Percentiles rank a stretch among this genome's conserved stretches.
Conservation (phyloP, 2,797 vertebrate genomes). For the Eidolon dupreanum region DNA sequence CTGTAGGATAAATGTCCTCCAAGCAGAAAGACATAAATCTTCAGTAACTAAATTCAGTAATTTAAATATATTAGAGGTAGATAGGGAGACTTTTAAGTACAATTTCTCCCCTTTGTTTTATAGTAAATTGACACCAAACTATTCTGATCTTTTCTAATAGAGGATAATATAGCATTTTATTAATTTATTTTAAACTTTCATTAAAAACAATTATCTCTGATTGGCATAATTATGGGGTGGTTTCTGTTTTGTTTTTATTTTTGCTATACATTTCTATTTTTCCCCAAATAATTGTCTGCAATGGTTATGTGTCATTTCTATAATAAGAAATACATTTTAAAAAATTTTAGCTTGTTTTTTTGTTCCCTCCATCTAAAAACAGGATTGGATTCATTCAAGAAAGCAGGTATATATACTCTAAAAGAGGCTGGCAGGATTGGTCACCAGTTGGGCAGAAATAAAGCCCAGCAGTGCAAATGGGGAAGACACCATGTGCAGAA, state of each 20-base stretch:
- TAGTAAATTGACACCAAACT: constrained; percentile 2
- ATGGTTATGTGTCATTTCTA: not conserved
- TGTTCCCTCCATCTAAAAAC: not conserved
- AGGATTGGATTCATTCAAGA: not conserved
- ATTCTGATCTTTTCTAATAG: not conserved
- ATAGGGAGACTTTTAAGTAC: not conserved
- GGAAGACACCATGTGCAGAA: not conserved
- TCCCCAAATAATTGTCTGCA: not conserved
- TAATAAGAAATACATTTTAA: not conserved
- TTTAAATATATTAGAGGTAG: not conserved
- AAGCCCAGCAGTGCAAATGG: not conserved
- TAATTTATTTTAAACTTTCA: not conserved
- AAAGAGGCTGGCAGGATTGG: not conserved
- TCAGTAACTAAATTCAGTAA: not conserved
- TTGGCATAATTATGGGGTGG: not conserved
- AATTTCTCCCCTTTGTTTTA: constrained; percentile 30
- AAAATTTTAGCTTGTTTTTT: not conserved
- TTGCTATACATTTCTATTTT: not conserved
- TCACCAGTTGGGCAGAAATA: not conserved
- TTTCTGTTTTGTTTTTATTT: not conserved
- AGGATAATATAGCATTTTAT: not conserved
- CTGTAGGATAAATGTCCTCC: constrained; percentile 38
- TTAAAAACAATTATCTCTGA: not conserved
- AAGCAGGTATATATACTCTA: not conserved
- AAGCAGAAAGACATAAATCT: constrained; percentile 37